Conservation (phyloP, 2,797 vertebrate species). For the Diceros bicornis region DNA sequence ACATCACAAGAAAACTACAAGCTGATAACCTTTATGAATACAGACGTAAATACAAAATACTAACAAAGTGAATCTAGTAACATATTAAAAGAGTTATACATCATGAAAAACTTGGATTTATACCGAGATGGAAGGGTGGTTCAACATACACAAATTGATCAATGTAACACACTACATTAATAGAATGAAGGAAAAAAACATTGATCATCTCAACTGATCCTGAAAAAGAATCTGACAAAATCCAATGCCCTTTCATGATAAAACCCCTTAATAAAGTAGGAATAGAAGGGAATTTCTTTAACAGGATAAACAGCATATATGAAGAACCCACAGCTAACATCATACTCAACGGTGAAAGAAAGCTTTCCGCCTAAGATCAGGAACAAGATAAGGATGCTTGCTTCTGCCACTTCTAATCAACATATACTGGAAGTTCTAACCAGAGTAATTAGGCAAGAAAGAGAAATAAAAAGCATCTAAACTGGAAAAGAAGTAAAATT, state of each 20-base stretch:
- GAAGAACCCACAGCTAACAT: not conserved
- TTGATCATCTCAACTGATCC: not conserved
- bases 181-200: not conserved
- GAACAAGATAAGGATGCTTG: not conserved
- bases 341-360: not conserved
- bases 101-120: not conserved
- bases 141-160: not conserved
- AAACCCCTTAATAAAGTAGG: not conserved
- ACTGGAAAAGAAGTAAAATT: not conserved
- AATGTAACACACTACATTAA: not conserved
- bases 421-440: not conserved
- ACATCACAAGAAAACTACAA: not conserved
- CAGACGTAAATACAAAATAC: not conserved
- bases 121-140: not conserved
- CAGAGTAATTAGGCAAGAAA: not conserved
- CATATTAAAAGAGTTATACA: not conserved
- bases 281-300: not conserved
- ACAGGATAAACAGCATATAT: not conserved
- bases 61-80: not conserved
- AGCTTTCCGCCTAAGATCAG: not conserved
- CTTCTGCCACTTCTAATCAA: not conserved
- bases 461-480: not conserved
- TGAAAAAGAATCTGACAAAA: not conserved
- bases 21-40: not conserved
- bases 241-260: not conserved